Base-by-base conservation (phyloP, 2,113 vertebrate species). In the Bos taurus region DNA sequence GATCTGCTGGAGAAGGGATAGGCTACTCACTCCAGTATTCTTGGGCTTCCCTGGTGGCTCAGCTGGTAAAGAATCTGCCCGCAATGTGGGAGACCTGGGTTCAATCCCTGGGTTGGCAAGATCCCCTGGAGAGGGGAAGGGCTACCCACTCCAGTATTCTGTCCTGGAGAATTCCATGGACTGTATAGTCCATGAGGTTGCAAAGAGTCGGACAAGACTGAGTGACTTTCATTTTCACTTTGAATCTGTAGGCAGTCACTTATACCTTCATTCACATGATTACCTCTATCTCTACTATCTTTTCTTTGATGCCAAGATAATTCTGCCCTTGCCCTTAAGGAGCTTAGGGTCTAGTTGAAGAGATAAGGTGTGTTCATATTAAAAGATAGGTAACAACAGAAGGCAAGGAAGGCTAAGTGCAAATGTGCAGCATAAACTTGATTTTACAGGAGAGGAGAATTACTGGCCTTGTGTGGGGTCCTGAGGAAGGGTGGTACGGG, bases 1-100 rank as follows among this genome's bases (percentile, higher is more conserved):
- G 33, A 67, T 36, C 17, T 4, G 0, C n/a, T 3, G 67, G 19
- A 71, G 19, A 23, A 71, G 67, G 67, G 19, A 71, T 12, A 71
- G 19, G 17, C 64, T 71, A 36, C 19, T 17, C 17, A 67, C 64
- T 36, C 17, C 64, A 67, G 33, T 19, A n/a, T 67, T 19, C 16
- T 67, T 2, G 48, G 67, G 50, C 10, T 71, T 21, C 64, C 17
- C n/a, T 71, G 17, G 17, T 71, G 2, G 64, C n/a, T 71, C n/a
- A 71, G 16, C 4, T 36, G 64, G n/a, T 71, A 71, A 71, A 71
- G 64, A 71, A 71, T 71, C 64, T 21, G 64, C 64, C 64, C 1
- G 19, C n/a, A 71, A 11, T 11, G 64, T 0, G 0, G 64, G 64
- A 71, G 64, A 71, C n/a, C 64, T 6, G 9, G 64, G n/a, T 71